phyloP scores from a whole-genome alignment of 2,888 invertebrate species.

The Sympetrum striolatum region DNA sequence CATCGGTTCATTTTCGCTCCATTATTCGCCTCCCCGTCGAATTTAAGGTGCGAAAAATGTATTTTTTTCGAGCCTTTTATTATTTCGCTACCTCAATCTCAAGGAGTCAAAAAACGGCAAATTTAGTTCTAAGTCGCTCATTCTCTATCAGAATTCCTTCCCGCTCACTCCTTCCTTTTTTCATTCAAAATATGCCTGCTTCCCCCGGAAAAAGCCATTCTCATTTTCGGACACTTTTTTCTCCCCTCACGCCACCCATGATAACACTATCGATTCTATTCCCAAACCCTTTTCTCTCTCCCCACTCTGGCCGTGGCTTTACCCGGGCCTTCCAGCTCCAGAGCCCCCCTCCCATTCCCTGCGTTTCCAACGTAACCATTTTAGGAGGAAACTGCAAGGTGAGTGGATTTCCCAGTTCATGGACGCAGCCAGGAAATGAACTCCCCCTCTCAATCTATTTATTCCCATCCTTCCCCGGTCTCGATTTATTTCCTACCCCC shows the following conservation, averaged over 20 bases:
- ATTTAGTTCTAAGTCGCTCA: neutral
- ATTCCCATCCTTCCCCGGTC: neutral
- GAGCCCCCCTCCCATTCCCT: neutral
- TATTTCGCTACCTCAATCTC: neutral
- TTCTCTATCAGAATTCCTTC: neutral
- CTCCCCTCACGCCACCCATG: neutral
- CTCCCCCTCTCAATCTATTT: neutral
- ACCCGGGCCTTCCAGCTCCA: no score
- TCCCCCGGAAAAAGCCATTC: no score
- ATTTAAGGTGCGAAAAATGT: neutral
- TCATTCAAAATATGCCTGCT: neutral
- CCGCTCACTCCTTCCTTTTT: neutral
- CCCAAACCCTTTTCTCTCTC: neutral
- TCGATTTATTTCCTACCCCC: neutral
- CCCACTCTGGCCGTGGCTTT: neutral
- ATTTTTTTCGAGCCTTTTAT: neutral
- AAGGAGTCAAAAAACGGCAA: neutral
- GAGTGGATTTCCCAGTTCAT: neutral
- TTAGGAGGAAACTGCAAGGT: neutral
- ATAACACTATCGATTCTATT: neutral
- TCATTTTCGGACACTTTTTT: neutral
- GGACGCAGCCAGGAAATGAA: neutral
- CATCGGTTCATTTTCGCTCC: neutral
- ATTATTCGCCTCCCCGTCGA: neutral
- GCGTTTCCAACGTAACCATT: neutral